phyloP scores from a whole-genome alignment of 2,113 vertebrate species.

The Centropristis striata region DNA sequence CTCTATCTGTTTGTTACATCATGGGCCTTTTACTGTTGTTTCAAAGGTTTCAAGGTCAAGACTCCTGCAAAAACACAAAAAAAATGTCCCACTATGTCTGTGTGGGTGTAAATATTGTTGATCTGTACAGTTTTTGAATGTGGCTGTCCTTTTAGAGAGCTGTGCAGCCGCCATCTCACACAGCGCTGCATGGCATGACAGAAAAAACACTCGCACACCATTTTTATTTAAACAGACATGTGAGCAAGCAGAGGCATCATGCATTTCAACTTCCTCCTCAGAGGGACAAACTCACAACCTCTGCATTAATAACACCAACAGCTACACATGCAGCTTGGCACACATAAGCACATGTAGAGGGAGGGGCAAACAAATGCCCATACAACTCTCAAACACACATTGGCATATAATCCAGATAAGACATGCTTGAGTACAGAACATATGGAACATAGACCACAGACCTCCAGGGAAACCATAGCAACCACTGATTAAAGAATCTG shows the following conservation, averaged over 20 bases:
- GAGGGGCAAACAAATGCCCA: not conserved
- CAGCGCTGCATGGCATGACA: constrained; percentile 20
- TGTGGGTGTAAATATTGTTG: not conserved
- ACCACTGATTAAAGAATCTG: constrained; percentile 65
- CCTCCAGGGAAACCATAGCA: constrained; percentile 60
- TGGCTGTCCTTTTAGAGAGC: constrained; percentile 10
- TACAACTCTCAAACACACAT: constrained; percentile 22
- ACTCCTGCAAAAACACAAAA: not conserved
- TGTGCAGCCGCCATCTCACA: constrained; percentile 16
- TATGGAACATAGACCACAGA: constrained; percentile 43
- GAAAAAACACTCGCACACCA: constrained; percentile 17
- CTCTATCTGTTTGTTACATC: not conserved
- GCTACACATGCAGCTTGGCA: constrained; percentile 26
- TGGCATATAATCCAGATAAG: constrained; percentile 39
- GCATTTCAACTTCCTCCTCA: constrained; percentile 30
- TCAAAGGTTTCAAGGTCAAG: not conserved
- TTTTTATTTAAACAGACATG: constrained; percentile 52
- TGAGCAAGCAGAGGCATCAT: constrained; percentile 8
- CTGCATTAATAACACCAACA: constrained; percentile 48
- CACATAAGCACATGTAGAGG: not conserved
- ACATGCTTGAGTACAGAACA: constrained; percentile 59
- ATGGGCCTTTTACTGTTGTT: not conserved
- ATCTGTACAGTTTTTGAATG: constrained; percentile 18
- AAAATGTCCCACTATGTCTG: not conserved
- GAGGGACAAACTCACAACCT: constrained; percentile 35